Base-by-base conservation (phyloP, 1,140 invertebrate species). In the Oreohelix idahoensis region DNA sequence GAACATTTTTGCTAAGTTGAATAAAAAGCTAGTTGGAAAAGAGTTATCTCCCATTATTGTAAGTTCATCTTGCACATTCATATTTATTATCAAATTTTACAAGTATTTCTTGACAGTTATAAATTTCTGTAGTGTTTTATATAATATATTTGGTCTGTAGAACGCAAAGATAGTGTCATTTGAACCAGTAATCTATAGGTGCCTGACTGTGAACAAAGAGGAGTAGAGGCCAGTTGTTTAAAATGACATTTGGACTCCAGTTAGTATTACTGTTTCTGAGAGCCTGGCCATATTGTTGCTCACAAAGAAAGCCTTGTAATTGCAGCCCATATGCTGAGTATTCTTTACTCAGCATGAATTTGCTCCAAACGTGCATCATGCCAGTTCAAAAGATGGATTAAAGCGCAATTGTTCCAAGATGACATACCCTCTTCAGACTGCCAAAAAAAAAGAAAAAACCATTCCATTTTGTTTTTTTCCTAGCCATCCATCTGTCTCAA, bases 351-450 rank as follows among this genome's bases (percentile, higher is more conserved):
- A 35, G 42, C 4, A 5, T 76, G 74, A 32, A 36, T 53, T 49
- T 76, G 2, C 39, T 45, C 26, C 39, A 1, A 23, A 45, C 38
- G 42, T 75, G 74, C 74, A 76, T 35, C 74, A 76, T 76, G 74
- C 74, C 74, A 76, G 45, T 76, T n/a, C 53, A n/a, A 20, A 76
- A 45, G 39, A 35, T 45, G 74, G 74, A 76, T 76, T 76, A 76
- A 32, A 45, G 74, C n/a, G 15, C 74, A 76, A 53, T 76, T 49
- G 74, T 76, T n/a, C 45, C 42, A 35, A 76, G 53, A 51, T 76
- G 74, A 76, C 74, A 76, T 76, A 45, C 74, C 74, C 74, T 76
- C 49, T 76, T 76, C 74, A 76, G n/a, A 53, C 26, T 76, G 38
- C 42, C 36, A 42, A 29, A 45, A 42, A 32, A 76, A 74, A 74